Conservation (phyloP, 2,113 vertebrate genomes). For the Riparia riparia region DNA sequence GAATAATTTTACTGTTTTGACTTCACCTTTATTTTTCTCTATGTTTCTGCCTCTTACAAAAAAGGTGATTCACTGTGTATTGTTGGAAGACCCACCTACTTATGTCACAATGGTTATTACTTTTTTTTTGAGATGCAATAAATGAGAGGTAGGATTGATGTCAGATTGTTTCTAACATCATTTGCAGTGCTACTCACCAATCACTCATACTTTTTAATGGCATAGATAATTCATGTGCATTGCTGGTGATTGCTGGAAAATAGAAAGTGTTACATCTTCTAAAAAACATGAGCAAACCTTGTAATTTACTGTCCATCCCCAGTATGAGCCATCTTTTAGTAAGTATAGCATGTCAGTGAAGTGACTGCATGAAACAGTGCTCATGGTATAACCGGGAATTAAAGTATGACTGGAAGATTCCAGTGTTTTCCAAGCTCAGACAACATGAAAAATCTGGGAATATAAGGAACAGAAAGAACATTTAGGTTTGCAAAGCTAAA, state of each 20-base stretch:
- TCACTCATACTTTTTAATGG: background rate
- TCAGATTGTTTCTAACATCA: background rate
- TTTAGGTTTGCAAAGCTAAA: background rate
- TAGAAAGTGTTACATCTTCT: background rate
- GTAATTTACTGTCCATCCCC: conserved; percentile 4
- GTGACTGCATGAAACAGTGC: background rate
- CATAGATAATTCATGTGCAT: background rate
- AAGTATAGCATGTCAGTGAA: background rate
- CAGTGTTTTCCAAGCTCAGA: background rate
- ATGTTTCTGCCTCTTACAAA: background rate
- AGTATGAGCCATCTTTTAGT: background rate
- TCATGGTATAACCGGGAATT: background rate
- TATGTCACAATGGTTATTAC: conserved; percentile 25
- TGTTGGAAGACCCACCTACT: background rate
- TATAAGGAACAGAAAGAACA: background rate
- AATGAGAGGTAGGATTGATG: conserved; percentile 1
- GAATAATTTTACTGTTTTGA: background rate
- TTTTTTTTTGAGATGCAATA: conserved; percentile 30
- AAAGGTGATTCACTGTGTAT: background rate
- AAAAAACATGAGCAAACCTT: conserved; percentile 5
- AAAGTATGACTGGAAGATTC: background rate
- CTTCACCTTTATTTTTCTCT: background rate
- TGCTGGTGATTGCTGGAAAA: background rate
- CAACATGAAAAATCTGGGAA: background rate
- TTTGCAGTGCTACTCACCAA: background rate